Conservation (phyloP, 2,888 invertebrate species). For the Strigamia maritima region DNA sequence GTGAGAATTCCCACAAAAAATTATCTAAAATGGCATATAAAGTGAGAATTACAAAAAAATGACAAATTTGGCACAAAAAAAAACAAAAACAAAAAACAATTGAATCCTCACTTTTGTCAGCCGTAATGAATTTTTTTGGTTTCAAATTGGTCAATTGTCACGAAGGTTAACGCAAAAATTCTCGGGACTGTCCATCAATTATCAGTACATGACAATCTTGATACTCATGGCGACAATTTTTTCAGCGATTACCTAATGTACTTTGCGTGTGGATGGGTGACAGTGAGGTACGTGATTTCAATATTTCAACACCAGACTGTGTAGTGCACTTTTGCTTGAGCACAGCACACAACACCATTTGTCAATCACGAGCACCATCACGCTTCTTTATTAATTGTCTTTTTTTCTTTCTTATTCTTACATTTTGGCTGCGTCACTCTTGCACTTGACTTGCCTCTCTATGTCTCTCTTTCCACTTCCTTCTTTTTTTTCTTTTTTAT, state of each 20-base stretch:
- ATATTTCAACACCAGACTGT: conserved; percentile 19
- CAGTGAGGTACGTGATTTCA: conserved; percentile 68
- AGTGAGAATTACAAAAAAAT: too few relatives aligned
- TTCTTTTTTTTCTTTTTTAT: neutral
- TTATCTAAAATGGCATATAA: too few relatives aligned
- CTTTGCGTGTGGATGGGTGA: conserved; percentile 82
- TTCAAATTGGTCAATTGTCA: too few relatives aligned
- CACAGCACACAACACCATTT: conserved; percentile 11
- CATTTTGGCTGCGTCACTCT: conserved; percentile 17
- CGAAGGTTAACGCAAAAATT: neutral
- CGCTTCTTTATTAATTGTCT: neutral
- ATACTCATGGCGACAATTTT: conserved; percentile 46
- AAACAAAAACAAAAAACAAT: too few relatives aligned
- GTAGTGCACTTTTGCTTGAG: conserved; percentile 28
- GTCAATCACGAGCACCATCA: conserved; percentile 30
- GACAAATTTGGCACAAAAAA: too few relatives aligned
- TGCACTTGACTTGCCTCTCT: conserved; percentile 33
- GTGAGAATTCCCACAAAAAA: too few relatives aligned
- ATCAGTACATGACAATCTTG: conserved; percentile 31
- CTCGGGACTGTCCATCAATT: conserved; percentile 38
- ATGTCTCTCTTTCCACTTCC: conserved; percentile 16
- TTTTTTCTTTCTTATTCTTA: neutral
- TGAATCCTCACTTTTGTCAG: too few relatives aligned
- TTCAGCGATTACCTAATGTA: conserved; percentile 76
- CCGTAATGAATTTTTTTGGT: too few relatives aligned